Percentiles rank a stretch among this genome's conserved stretches.
Evolutionary conservation across 2,113 vertebrate species (phyloP).

Genomic region (Grantiella picta): DNA sequence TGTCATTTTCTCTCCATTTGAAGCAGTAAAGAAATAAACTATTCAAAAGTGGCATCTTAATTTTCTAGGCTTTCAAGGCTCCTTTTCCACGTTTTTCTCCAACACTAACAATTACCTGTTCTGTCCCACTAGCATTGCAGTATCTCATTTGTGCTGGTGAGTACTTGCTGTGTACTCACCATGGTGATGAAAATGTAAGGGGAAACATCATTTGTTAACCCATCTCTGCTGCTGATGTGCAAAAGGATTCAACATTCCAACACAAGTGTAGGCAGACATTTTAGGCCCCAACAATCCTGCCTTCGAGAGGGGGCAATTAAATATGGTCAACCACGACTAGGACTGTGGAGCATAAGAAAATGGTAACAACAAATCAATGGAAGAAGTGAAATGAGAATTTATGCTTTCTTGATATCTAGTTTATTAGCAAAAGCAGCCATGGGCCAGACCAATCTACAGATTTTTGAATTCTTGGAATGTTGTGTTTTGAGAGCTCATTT

Average conservation of each 20-base stretch:
- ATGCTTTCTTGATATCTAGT: background rate
- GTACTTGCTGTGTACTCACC: background rate
- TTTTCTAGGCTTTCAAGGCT: background rate
- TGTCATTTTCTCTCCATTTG: background rate
- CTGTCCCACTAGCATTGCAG: background rate
- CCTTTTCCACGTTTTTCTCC: background rate
- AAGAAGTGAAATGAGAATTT: background rate
- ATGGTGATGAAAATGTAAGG: rapidly evolving
- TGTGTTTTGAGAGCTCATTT: background rate
- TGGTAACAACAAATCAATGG: background rate
- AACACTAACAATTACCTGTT: background rate
- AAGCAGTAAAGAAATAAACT: background rate
- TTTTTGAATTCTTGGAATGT: background rate
- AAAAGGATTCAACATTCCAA: background rate
- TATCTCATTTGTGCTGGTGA: background rate
- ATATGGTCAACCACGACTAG: background rate
- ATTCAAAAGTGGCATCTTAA: background rate
- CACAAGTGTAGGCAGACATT: background rate
- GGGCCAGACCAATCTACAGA: background rate
- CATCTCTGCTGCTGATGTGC: background rate
- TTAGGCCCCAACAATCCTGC: background rate
- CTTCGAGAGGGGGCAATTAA: background rate
- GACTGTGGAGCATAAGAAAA: background rate
- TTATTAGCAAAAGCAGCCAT: background rate
- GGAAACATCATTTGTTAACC: background rate